Evolutionary conservation across 2,113 vertebrate species (phyloP).

Genomic region (Bothrops jararaca): DNA sequence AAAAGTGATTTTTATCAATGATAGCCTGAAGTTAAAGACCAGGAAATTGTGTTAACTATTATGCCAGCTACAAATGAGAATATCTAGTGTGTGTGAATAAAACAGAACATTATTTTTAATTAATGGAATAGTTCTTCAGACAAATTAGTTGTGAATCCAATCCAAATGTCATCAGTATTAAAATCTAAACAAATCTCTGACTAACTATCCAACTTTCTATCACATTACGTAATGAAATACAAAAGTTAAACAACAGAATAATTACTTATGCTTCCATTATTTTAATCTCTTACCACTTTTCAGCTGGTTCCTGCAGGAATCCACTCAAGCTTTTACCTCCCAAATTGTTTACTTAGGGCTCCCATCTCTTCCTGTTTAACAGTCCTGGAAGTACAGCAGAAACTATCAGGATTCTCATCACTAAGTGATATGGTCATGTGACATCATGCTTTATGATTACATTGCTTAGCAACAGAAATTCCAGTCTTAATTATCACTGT

Average conservation of each 20-base stretch:
- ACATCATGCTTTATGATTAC: neutral
- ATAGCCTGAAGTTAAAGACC: neutral
- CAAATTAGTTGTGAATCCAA: neutral
- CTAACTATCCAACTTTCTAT: neutral
- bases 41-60: neutral
- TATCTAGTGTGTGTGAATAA: neutral
- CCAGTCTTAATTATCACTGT: neutral
- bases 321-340: neutral
- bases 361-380: neutral
- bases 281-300: neutral
- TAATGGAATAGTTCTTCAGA: neutral
- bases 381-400: neutral
- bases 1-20: conserved; percentile 7
- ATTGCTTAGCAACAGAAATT: neutral
- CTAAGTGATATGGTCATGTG: neutral
- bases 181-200: neutral
- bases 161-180: neutral
- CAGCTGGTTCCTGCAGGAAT: neutral
- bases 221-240: neutral
- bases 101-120: neutral
- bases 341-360: neutral
- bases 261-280: neutral
- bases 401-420: neutral
- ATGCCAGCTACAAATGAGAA: neutral
- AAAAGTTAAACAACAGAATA: neutral